Evolutionary conservation across 1,140 invertebrate genomes (phyloP), one percentile per base, ranked within the genome.

Genomic region (Bombus sylvicola): DNA sequence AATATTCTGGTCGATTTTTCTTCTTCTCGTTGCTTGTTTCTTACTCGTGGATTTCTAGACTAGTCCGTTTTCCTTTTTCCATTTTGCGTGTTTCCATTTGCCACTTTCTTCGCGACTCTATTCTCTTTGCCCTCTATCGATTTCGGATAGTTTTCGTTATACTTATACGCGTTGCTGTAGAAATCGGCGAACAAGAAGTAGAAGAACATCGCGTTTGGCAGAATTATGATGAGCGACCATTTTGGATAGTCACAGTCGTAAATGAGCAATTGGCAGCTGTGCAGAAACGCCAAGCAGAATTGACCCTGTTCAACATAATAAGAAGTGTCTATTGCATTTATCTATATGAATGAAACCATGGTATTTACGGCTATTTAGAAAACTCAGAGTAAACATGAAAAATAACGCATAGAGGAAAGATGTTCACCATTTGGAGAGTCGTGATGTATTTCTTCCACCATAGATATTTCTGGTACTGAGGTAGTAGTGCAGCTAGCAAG

Each of bases 401-500:
- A 2, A 69, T 39, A 37, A 69, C 18, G 34, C 18, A 34, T 73
- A 34, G 8, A 57, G 34, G 9, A 62, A 62, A 31, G 28, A 25
- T 37, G 9, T 6, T 37, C 96, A 98, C 97, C 97, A 98, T 97
- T 96, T 98, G 97, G 68, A 98, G 92, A 3, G 96, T 97, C 31
- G 97, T 98, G 72, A 98, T 97, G 93, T 98, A 97, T 84, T 96
- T 97, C 93, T 98, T 98, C 97, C 97, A 98, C 96, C 97, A 97
- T 71, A 98, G 94, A 89, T 97, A 98, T 92, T 96, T 97, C 86
- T 98, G 97, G 90, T 96, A 96, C 87, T 97, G 95, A 13, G 97
- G 97, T 83, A 97, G 96, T 90, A 97, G 95, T 3, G 97, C 97
- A 5, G 97, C 96, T 41, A 98, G 92, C 95, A 98, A 96, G 90